These are phyloP conservation scores for Timema cristinae DNA, from an alignment of 2,888 invertebrate genomes.

Conservation along the genomic window DNA sequence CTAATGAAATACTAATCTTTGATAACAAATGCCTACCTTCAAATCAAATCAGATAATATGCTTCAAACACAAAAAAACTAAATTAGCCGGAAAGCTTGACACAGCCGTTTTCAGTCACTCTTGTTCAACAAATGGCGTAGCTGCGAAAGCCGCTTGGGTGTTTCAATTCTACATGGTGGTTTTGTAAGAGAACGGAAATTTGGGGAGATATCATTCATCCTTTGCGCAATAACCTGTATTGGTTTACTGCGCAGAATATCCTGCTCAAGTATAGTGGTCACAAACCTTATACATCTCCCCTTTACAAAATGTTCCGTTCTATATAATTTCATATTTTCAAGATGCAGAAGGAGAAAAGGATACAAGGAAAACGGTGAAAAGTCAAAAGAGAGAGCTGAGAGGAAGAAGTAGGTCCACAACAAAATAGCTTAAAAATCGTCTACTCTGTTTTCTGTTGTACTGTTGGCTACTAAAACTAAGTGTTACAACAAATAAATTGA, in stretches of 20 bases:
- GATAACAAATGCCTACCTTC: too few species aligned
- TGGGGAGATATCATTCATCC: slow-evolving; percentile 15
- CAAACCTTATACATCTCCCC: too few species aligned
- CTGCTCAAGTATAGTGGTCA: too few species aligned
- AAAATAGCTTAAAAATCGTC: slow-evolving; percentile 33
- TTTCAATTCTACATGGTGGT: slow-evolving; percentile 19
- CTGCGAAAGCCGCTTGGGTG: neutral
- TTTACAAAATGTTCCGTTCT: slow-evolving; percentile 22
- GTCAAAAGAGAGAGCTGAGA: slow-evolving; percentile 45
- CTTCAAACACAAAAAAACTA: too few species aligned
- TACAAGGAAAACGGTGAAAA: slow-evolving; percentile 36
- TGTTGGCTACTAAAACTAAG: slow-evolving; percentile 23
- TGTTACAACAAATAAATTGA: slow-evolving; percentile 19
- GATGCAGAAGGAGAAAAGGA: slow-evolving; percentile 33
- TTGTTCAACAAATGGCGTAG: slow-evolving; percentile 10
- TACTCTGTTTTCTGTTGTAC: slow-evolving; percentile 28
- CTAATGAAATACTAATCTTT: too few species aligned
- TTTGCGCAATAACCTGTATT: slow-evolving; percentile 20
- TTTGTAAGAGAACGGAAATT: slow-evolving; percentile 15
- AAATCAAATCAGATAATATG: too few species aligned
- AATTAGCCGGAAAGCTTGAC: too few species aligned
- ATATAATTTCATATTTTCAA: slow-evolving; percentile 23
- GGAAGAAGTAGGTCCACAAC: slow-evolving; percentile 48
- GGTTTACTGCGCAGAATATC: slow-evolving; percentile 12
- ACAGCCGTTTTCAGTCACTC: neutral